Conservation (phyloP, 2,113 vertebrate genomes). For the Stigmatopora nigra region DNA sequence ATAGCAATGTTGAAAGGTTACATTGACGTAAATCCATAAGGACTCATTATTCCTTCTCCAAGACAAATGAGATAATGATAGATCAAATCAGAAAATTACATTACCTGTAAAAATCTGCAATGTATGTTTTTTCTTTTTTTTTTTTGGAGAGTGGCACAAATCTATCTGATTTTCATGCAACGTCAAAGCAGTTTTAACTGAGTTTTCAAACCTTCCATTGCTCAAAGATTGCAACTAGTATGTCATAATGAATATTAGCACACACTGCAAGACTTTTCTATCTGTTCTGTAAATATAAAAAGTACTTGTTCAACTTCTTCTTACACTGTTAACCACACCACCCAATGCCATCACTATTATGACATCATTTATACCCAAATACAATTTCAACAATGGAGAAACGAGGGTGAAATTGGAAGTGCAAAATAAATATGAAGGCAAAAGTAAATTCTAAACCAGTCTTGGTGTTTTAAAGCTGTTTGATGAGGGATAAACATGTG, state of each 20-base stretch:
- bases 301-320: slow-evolving; percentile 6
- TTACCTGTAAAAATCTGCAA: not conserved
- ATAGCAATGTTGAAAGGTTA: not conserved
- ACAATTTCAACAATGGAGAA: not conserved
- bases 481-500: slow-evolving; percentile 21
- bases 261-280: not conserved
- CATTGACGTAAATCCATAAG: not conserved
- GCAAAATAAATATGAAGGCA: not conserved
- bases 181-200: no score
- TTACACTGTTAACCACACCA: not conserved
- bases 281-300: not conserved
- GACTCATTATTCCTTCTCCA: not conserved
- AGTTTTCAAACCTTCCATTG: no score
- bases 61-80: not conserved
- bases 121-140: no score
- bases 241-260: not conserved
- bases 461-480: slow-evolving; percentile 23
- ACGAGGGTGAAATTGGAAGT: not conserved
- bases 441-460: not conserved
- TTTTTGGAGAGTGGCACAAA: no score
- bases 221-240: no score
- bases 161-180: no score
- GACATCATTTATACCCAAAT: not conserved
- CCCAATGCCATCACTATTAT: not conserved
- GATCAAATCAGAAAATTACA: not conserved